Conservation (phyloP, 2,888 invertebrate species). For the Eupithecia vulgata region DNA sequence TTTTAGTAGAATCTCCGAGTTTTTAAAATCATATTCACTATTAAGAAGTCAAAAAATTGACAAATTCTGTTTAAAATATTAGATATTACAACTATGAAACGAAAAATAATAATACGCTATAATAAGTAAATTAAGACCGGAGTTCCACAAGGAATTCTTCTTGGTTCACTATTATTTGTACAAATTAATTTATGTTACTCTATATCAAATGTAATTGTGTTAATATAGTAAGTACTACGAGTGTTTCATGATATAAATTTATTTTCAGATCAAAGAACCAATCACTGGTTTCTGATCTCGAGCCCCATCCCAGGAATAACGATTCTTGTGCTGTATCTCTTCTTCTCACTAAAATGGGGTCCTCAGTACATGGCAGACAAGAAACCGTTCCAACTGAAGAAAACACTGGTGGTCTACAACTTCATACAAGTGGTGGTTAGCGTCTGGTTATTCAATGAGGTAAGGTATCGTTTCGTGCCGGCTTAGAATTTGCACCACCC, state of each 20-base stretch:
- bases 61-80: too few species aligned
- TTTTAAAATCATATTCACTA: too few species aligned
- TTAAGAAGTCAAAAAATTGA: too few species aligned
- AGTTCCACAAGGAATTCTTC: too few species aligned
- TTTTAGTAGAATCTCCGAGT: too few species aligned
- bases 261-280: conserved; percentile 86
- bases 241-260: not conserved
- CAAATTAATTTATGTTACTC: too few species aligned
- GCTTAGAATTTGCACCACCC: too few species aligned
- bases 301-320: conserved; percentile 88
- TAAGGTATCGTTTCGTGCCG: conserved; percentile 60
- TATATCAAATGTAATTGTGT: too few species aligned
- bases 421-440: conserved; percentile 94
- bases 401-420: conserved; percentile 92
- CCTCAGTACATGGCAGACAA: conserved; percentile 94
- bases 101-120: too few species aligned
- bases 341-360: conserved; percentile 90
- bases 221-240: not conserved
- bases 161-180: too few species aligned
- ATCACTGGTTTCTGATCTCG: conserved; percentile 89
- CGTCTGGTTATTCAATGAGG: conserved; percentile 91
- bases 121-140: too few species aligned
- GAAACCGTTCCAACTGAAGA: conserved; percentile 92
- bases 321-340: conserved; percentile 87
- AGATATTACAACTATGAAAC: too few species aligned